Base-by-base conservation (phyloP, 2,888 invertebrate genomes). In the Ernsta delagoae region DNA sequence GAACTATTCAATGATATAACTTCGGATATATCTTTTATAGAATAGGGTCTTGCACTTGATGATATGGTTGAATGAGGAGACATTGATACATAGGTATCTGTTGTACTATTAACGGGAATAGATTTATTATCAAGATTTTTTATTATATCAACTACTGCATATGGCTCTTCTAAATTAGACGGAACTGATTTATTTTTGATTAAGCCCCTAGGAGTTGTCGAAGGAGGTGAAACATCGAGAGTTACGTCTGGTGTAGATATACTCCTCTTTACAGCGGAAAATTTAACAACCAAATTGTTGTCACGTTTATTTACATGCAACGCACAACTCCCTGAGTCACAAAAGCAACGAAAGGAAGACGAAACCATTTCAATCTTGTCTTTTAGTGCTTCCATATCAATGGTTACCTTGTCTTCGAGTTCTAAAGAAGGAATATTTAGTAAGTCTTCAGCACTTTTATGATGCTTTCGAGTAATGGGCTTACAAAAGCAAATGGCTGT, bases 401-500 rank as follows among this genome's bases (percentile, higher is more conserved):
- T 90, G 4, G 75, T 78, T 7, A 89, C 89, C 68, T 82, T 84
- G 69, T 86, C 84, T 68, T 83, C 81, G 69, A 81, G 77, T 41
- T 82, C 77, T 69, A 82, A 78, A 70, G 75, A 73, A 57, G 73
- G 75, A 41, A 86, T 81, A 73, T 87, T 84, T 75, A 91, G 79
- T 71, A 93, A 82, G 77, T 93, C 93, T 78, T 93, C 93, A 39
- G 92, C 92, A 75, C 92, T 93, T 60, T 80, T 88, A 69, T 92
- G 92, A 74, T 87, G 85, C 74, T 92, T 92, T 5, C 85, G 83
- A 24, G 87, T 87, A 73, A 76, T 82, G 3, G 89, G 89, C 72
- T 84, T 88, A 81, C 94, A 94, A 76, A 93, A 94, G 72, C 94
- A 94, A 71, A 94, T 90, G 11, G 90, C 90, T n/a, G 91, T 90